Base-by-base conservation (phyloP, 1,140 invertebrate species). In the Drosophila neocordata region DNA sequence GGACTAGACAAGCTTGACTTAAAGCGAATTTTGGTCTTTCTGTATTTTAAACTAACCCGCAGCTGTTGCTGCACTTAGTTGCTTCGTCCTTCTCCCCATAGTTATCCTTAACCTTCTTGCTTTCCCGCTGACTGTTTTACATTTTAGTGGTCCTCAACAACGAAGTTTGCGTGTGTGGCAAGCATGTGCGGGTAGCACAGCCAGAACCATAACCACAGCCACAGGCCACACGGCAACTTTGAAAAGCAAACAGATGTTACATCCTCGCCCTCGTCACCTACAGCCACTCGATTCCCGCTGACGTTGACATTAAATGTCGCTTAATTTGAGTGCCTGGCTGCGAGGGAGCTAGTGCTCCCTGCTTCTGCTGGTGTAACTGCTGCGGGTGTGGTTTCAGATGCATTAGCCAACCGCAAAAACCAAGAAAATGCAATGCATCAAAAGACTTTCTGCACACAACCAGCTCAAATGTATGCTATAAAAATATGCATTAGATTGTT, bases 21-120 rank as follows among this genome's bases (percentile, higher is more conserved):
- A 63, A 20, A 81, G 62, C 53, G 9, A 48, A 48, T 18, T 18
- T 9, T 72, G 62, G 62, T 63, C 35, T 73, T 65, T 34, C 48
- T 12, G 38, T 22, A 22, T 60, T 60, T 58, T 65, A 24, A 57
- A 62, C 66, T 58, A 34, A 67, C 58, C 72, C 72, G 63, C 79
- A 82, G 79, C 79, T 82, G 79, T 82, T 82, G 79, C 79, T 82
- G 79, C 79, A 82, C 65, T 72, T 79, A 60, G 44, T 55, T 64
- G 15, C 38, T 18, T 52, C 20, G 48, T 52, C 56, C 20, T 27
- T 57, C 68, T 51, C 13, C 20, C 27, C 37, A n/a, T 13, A 11
- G 41, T 20, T n/a, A 31, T 31, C 27, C 22, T 12, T 31, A 11
- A 6, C 15, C 15, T 18, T 18, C 15, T 2, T 15, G 22, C 18